phyloP scores from a whole-genome alignment of 2,113 vertebrate genomes.

The Chloropsis cyanopogon region DNA sequence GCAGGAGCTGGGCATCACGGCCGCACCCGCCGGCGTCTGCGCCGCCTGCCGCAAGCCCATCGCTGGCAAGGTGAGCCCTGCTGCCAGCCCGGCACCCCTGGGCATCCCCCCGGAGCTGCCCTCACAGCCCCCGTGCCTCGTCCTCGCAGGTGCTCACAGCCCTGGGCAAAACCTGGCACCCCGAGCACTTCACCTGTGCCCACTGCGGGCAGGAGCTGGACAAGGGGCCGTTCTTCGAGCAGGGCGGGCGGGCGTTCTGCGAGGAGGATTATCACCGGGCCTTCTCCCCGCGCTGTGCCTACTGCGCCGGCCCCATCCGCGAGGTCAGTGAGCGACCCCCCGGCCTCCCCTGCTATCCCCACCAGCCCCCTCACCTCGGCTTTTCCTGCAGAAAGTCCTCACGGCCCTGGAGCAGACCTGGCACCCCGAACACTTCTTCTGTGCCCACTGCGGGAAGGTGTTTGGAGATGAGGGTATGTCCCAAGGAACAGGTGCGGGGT shows the following conservation, averaged over 20 bases:
- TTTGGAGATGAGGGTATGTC: slow-evolving; percentile 82
- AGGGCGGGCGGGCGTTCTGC: slow-evolving; percentile 80
- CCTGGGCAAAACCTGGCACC: slow-evolving; percentile 86
- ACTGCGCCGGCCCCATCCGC: slow-evolving; percentile 81
- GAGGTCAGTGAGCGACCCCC: slow-evolving; percentile 69
- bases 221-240: slow-evolving; percentile 80
- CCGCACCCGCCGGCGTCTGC: slow-evolving; percentile 78
- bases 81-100: accelerated
- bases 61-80: slow-evolving; percentile 77
- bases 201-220: slow-evolving; percentile 79
- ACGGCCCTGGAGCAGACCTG: slow-evolving; percentile 88
- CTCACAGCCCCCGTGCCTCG: neutral
- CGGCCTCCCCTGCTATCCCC: accelerated
- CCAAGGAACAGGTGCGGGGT: accelerated
- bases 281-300: slow-evolving; percentile 85
- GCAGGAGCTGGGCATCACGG: slow-evolving; percentile 85
- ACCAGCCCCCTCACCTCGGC: accelerated
- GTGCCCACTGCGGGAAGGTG: slow-evolving; percentile 80
- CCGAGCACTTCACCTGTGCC: slow-evolving; percentile 85
- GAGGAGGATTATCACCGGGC: slow-evolving; percentile 82
- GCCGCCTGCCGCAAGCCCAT: slow-evolving; percentile 83
- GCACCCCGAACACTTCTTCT: slow-evolving; percentile 97
- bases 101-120: accelerated
- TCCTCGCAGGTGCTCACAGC: slow-evolving; percentile 80
- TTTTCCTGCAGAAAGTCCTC: slow-evolving; percentile 81